These are phyloP conservation scores for Melinopterus prodromus DNA, from an alignment of 2,888 invertebrate species.

Conservation along the genomic window DNA sequence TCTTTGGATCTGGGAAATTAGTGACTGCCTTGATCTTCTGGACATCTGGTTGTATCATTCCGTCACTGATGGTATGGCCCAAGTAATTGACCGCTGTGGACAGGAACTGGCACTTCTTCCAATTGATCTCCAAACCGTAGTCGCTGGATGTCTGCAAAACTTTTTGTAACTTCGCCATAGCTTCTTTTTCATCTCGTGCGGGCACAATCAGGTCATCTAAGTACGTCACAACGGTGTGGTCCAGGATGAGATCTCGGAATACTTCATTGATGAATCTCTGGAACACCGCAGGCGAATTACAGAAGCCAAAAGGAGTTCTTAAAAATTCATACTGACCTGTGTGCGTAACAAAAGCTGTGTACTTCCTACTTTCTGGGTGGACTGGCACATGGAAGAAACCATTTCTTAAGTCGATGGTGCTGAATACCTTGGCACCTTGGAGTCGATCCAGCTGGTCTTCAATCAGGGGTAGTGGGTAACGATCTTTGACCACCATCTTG, in stretches of 20 bases:
- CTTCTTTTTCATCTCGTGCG: slow-evolving; percentile 24
- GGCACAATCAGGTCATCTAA: slow-evolving; percentile 41
- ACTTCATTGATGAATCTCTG: slow-evolving; percentile 33
- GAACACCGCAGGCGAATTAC: slow-evolving; percentile 51
- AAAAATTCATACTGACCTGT: slow-evolving; percentile 49
- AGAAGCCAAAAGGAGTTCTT: slow-evolving; percentile 56
- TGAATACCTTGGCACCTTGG: background rate
- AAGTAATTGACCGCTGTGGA: slow-evolving; percentile 39
- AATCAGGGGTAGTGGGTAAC: too few relatives aligned
- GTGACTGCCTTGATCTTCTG: slow-evolving; percentile 47
- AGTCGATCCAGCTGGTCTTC: background rate
- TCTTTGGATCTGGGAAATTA: slow-evolving; percentile 48
- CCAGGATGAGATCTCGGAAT: slow-evolving; percentile 34
- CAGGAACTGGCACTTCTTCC: slow-evolving; percentile 54
- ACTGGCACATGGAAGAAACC: slow-evolving; percentile 32
- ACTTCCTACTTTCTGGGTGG: slow-evolving; percentile 21
- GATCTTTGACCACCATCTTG: slow-evolving; percentile 40
- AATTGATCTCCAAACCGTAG: slow-evolving; percentile 49
- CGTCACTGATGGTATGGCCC: slow-evolving; percentile 48
- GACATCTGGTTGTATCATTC: slow-evolving; percentile 45
- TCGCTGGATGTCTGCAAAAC: slow-evolving; percentile 36
- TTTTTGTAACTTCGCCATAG: background rate
- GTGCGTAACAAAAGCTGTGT: slow-evolving; percentile 26
- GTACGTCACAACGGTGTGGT: slow-evolving; percentile 36
- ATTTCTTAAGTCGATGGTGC: background rate